Evolutionary conservation across 2,888 invertebrate genomes (phyloP), one percentile per base, ranked within the genome.

Genomic region (Artemia sp.): DNA sequence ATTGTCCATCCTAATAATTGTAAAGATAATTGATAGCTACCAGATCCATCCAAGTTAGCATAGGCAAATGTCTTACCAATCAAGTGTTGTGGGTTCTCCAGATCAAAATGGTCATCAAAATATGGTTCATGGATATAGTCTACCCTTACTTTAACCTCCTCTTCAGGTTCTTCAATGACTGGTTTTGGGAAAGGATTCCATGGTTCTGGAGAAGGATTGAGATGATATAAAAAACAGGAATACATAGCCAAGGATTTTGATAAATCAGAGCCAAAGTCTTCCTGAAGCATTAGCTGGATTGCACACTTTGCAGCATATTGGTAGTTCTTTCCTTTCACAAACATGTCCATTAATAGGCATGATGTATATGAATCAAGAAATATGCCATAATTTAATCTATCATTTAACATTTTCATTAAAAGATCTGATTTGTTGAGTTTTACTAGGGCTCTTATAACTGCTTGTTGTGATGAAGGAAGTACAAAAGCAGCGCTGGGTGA

Each of bases 81-180:
- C 64, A 91, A 80, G 75, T 85, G 82, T 51, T 82, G 78, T 8
- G 86, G 83, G 73, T 90, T 86, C 71, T 79, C 83, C 24, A 94
- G 81, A 79, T 92, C 92, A 80, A 92, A 92, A 78, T 95, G 93
- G 76, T 90, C 88, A 80, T 95, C 94, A 79, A 87, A 87, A 77
- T 83, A 90, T 0, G 87, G 85, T 77, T 92, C 92, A 75, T 88
- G 83, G 58, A 97, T 76, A 77, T 83, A 94, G 71, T 82, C 83
- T 0, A 95, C 85, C 74, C 92, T 82, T 10, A 92, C 82, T 79
- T 86, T 88, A 50, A 85, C 79, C 76, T 75, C 77, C 66, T 76
- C 76, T 51, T 75, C 76, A 52, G 75, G 75, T 66, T 77, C 75
- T 58, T 74, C 75, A 67, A 74, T 70, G 12, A 73, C 70, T 9